A percentile compares a stretch with the other conserved stretches of the same genome.
Conservation (phyloP, 2,113 vertebrate species). For the Chionodraco myersi region DNA sequence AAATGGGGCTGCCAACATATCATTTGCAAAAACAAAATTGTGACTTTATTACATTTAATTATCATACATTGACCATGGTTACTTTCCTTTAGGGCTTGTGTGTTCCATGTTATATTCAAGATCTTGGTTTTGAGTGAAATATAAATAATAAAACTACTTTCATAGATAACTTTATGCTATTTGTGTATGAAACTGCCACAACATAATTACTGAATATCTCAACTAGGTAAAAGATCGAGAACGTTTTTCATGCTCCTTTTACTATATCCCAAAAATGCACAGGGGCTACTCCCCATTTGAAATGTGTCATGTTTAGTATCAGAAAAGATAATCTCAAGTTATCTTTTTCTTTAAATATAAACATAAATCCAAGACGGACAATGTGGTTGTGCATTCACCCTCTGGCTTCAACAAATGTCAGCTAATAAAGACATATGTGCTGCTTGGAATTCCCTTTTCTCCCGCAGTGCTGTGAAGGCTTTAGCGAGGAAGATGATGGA, state of each 20-base stretch:
- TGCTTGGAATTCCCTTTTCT: constrained; percentile 1
- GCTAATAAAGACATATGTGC: constrained; percentile 54
- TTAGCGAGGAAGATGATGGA: constrained; percentile 46
- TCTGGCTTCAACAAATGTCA: constrained; percentile 20
- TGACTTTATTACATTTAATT: constrained; percentile 22
- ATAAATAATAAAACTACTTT: constrained; percentile 7
- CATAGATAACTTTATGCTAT: neutral
- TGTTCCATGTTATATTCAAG: neutral
- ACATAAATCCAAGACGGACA: neutral
- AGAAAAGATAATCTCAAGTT: neutral
- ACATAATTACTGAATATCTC: neutral
- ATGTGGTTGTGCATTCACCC: constrained; percentile 29
- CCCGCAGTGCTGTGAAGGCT: constrained; percentile 28
- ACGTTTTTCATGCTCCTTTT: neutral
- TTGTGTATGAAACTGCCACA: neutral
- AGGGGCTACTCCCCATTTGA: neutral
- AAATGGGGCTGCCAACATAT: neutral
- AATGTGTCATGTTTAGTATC: neutral
- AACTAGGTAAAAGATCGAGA: neutral
- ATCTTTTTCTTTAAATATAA: constrained; percentile 6
- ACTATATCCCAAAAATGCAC: neutral
- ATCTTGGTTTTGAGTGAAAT: neutral
- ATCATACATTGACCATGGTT: constrained; percentile 10
- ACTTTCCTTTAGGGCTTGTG: neutral
- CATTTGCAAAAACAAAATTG: neutral